Evolutionary conservation across 1,140 invertebrate genomes (phyloP).

Genomic region (Tenebrio molitor): DNA sequence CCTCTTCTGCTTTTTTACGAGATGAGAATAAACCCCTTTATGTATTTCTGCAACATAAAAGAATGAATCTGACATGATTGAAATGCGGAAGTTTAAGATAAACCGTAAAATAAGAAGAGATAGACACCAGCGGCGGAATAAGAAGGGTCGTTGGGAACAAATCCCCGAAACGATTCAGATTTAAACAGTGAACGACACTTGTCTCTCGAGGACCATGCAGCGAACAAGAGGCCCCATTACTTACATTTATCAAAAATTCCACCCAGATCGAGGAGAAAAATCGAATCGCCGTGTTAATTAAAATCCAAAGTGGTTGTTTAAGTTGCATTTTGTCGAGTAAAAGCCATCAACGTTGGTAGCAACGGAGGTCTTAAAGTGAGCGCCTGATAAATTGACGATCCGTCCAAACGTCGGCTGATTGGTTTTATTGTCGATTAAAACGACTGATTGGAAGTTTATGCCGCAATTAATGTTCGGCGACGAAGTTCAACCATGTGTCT

Average conservation of each 20-base stretch:
- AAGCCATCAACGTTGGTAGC: not conserved
- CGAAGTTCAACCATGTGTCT: conserved; percentile 35
- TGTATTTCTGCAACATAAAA: conserved; percentile 11
- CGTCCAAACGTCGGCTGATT: conserved; percentile 14
- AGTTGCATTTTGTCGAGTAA: not conserved
- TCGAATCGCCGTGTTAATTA: not conserved
- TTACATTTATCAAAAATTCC: conserved; percentile 32
- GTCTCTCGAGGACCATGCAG: conserved; percentile 10
- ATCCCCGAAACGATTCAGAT: conserved; percentile 30
- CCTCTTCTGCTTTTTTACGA: conserved; percentile 11
- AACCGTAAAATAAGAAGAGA: conserved; percentile 38
- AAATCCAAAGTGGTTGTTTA: not conserved
- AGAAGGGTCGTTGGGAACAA: conserved; percentile 14
- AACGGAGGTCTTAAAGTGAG: conserved; percentile 17
- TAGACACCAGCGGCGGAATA: conserved; percentile 23
- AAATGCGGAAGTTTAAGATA: conserved; percentile 14
- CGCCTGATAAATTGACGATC: conserved; percentile 28
- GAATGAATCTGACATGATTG: conserved; percentile 4
- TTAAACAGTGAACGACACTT: conserved; percentile 33
- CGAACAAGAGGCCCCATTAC: not conserved
- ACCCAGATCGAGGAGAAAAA: too few species aligned
- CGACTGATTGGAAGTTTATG: conserved; percentile 38
- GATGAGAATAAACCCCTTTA: conserved; percentile 29
- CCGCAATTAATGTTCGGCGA: conserved; percentile 33
- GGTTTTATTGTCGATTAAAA: conserved; percentile 39